Base-by-base conservation (phyloP, 2,113 vertebrate species). In the Egretta garzetta region DNA sequence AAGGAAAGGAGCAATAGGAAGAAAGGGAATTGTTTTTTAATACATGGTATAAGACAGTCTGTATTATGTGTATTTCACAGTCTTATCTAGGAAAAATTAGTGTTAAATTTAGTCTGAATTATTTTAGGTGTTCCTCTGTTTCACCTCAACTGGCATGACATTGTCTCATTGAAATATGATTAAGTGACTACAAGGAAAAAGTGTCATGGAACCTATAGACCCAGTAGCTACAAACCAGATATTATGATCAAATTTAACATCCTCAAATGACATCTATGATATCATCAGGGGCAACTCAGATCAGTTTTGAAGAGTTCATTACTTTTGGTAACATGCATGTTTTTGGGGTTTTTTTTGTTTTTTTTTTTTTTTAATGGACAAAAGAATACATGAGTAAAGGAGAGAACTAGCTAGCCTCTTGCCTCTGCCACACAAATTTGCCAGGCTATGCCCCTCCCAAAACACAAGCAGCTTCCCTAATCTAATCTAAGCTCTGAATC, bases 211-310 rank as follows among this genome's bases (percentile, higher is more conserved):
- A 81, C 66, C 45, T 81, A 85, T 8, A 83, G n/a, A 71, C 8
- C 14, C 15, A 67, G 70, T 60, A 85, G 70, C 66, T 91, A 66
- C 16, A 85, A 81, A 6, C 6, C 41, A 85, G 49, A 66, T 7
- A 81, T 93, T 90, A 87, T 14, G 43, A 45, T 88, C 45, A 96
- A 82, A 95, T 84, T 84, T 39, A 77, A 39, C 76, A 53, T 85
- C 32, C 35, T 76, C 39, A 92, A 14, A 67, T 76, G 20, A 52
- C 37, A 70, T 66, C 59, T 70, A 8, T 17, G 26, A 80, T 82
- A 60, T 67, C 63, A 88, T 60, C 80, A 91, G 62, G 55, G 88
- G 72, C 77, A 82, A 81, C 26, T 56, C 49, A 73, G n/a, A 50
- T 75, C 79, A 55, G 1, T 39, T 72, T 58, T 88, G 64, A 41